Evolutionary conservation across 2,113 vertebrate species (phyloP).

Genomic region (Serilophus lunatus): DNA sequence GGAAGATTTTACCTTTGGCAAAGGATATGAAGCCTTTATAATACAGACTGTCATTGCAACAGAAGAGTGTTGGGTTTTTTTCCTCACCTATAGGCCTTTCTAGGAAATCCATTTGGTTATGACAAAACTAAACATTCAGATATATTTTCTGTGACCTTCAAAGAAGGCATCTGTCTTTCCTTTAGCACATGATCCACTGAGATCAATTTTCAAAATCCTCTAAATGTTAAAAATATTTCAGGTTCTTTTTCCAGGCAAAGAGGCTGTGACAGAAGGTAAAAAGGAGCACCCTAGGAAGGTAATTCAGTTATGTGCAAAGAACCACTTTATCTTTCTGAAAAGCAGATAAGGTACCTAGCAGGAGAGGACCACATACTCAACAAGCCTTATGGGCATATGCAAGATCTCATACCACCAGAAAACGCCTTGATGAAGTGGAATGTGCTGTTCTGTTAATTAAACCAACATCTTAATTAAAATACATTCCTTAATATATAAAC

Average conservation of each 20-base stretch:
- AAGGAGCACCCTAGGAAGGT: conserved; percentile 62
- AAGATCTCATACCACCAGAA: conserved; percentile 49
- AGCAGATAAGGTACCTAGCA: conserved; percentile 57
- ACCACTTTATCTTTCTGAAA: conserved; percentile 61
- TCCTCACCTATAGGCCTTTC: not conserved
- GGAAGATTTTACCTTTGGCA: not conserved
- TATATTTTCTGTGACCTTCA: not conserved
- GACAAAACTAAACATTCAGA: not conserved
- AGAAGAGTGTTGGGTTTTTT: not conserved
- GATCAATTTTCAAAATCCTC: conserved; percentile 33
- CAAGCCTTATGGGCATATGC: conserved; percentile 49
- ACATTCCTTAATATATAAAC: not conserved
- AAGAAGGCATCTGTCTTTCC: not conserved
- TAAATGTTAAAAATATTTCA: conserved; percentile 48
- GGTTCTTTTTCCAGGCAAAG: conserved; percentile 47
- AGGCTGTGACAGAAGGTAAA: conserved; percentile 51
- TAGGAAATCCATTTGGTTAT: not conserved
- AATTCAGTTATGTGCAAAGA: conserved; percentile 58
- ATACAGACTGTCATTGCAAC: not conserved
- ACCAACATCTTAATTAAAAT: conserved; percentile 30
- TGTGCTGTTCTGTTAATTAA: conserved; percentile 27
- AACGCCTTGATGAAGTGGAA: conserved; percentile 52
- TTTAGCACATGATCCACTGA: not conserved
- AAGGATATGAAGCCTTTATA: not conserved
- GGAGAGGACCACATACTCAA: conserved; percentile 66